Conservation (phyloP, 2,113 vertebrate genomes). For the Leptobrachium leishanense region DNA sequence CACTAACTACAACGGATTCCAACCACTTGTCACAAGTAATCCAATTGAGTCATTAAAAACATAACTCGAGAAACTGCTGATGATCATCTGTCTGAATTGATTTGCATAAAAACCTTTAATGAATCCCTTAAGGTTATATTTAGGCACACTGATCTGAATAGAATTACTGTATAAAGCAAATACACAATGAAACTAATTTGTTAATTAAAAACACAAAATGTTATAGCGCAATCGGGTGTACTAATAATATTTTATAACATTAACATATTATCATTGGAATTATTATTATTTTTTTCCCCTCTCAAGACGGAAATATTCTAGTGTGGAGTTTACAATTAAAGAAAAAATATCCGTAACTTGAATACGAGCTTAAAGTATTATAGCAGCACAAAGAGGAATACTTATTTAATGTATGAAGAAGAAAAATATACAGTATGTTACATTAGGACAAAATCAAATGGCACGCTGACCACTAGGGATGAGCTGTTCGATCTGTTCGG, state of each 20-base stretch:
- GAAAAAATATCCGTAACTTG: too few relatives aligned
- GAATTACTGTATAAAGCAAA: constrained; percentile 7
- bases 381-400: too few relatives aligned
- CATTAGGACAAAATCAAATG: too few relatives aligned
- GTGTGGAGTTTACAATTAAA: too few relatives aligned
- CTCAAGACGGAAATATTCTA: too few relatives aligned
- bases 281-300: not conserved
- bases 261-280: not conserved
- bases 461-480: too few relatives aligned
- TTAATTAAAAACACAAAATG: constrained; percentile 8
- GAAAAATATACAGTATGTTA: too few relatives aligned
- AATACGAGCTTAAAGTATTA: too few relatives aligned
- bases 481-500: too few relatives aligned
- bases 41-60: constrained; percentile 33
- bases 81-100: constrained; percentile 13
- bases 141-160: constrained; percentile 9
- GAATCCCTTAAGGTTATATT: constrained; percentile 26
- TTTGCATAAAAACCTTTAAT: constrained; percentile 40
- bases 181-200: not conserved
- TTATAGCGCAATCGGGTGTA: not conserved
- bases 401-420: too few relatives aligned
- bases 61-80: constrained; percentile 33
- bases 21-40: constrained; percentile 37
- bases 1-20: constrained; percentile 24
- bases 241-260: not conserved